Percentiles rank a stretch among this genome's conserved stretches.
These are phyloP conservation scores for Zoroaster sp. DNA, from an alignment of 53 echinoderm and acorn worm genomes.

Conservation along the genomic window DNA sequence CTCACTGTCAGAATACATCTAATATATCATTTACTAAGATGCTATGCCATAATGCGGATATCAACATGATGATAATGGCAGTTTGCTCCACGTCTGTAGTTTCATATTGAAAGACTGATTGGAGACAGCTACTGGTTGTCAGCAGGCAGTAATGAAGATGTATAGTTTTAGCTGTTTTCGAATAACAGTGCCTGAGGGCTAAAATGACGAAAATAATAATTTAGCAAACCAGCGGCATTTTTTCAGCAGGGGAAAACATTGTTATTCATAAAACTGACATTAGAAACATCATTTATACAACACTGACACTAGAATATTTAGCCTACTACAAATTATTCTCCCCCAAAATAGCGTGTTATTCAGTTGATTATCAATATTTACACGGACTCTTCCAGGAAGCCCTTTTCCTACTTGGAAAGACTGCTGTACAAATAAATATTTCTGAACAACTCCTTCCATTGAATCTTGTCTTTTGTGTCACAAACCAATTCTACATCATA, in stretches of 20 bases:
- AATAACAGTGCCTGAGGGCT: conserved; percentile 2
- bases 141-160: conserved; percentile 22
- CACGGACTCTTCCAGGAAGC: too few relatives aligned
- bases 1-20: conserved; percentile 17
- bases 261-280: too few relatives aligned
- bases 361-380: too few relatives aligned
- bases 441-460: neutral
- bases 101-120: neutral
- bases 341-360: too few relatives aligned
- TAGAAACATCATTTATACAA: too few relatives aligned
- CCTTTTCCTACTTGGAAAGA: neutral
- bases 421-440: neutral
- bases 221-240: neutral
- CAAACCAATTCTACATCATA: neutral
- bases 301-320: too few relatives aligned
- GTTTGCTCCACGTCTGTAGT: neutral
- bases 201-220: conserved; percentile 20
- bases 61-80: neutral
- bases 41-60: neutral
- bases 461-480: neutral
- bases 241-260: too few relatives aligned
- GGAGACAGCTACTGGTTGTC: neutral
- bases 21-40: neutral
- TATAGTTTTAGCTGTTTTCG: neutral
- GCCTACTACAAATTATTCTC: too few relatives aligned